Evolutionary conservation across 2,797 vertebrate genomes (phyloP).

Genomic region (Loris lydekkerianus): DNA sequence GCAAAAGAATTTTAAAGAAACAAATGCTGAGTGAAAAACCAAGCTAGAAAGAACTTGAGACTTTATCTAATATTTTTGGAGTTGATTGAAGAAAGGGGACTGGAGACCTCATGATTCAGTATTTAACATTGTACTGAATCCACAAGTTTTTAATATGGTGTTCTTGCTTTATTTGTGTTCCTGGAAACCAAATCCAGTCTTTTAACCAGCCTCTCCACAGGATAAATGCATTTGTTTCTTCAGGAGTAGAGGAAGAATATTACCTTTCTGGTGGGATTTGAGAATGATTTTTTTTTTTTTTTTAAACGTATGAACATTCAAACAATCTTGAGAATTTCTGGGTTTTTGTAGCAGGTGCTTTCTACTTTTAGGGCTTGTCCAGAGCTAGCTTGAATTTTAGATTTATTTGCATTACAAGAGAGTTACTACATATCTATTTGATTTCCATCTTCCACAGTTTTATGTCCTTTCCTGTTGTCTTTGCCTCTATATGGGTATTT

Average conservation of each 20-base stretch:
- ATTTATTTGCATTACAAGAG: not conserved
- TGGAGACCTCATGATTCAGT: not conserved
- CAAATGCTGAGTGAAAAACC: not conserved
- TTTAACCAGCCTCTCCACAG: not conserved
- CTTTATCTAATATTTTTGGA: not conserved
- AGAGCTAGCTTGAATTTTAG: not conserved
- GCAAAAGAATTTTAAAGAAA: slow-evolving; percentile 60
- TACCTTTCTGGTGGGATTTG: not conserved
- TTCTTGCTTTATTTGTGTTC: not conserved
- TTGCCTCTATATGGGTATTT: not conserved
- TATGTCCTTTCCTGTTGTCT: not conserved
- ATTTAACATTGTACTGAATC: not conserved
- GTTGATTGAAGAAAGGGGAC: not conserved
- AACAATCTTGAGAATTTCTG: not conserved
- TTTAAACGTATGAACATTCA: not conserved
- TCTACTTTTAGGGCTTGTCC: not conserved
- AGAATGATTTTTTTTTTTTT: not conserved
- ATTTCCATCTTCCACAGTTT: not conserved
- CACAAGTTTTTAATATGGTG: not conserved
- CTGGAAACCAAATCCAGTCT: not conserved
- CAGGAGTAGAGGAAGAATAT: not conserved
- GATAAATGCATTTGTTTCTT: not conserved
- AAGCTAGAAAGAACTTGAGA: slow-evolving; percentile 16
- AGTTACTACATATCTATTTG: not conserved
- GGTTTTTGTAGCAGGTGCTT: not conserved